Base-by-base conservation (phyloP, 2,113 vertebrate genomes). In the Oostethus manadensis region DNA sequence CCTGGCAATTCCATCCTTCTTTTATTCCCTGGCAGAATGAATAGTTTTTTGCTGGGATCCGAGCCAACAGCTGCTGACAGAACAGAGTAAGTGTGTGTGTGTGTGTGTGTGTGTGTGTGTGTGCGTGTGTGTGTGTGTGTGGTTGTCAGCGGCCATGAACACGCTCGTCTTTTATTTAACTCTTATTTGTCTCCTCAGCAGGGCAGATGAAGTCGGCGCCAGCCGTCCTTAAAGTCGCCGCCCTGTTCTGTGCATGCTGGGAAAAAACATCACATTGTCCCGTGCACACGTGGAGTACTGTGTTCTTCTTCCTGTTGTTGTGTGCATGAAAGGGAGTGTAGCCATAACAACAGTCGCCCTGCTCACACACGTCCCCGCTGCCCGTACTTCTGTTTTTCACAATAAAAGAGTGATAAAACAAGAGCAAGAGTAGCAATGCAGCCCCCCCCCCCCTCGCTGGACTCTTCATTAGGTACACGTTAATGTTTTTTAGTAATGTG, bases 31-130 rank as follows among this genome's bases (percentile, higher is more conserved):
- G 78, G 22, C 69, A 90, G 88, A 77, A 22, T 87, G 67, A 87
- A 79, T 68, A 88, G 79, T 67, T 90, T 90, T 68, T 80, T 90
- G 74, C 83, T 83, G 66, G 88, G 87, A 73, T 56, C 68, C 1
- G 86, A 89, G 60, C 77, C 80, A 66, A 44, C 79, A 35, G 65
- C 77, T 56, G 68, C 78, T 20, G 55, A 64, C 73, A 76, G 67
- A 64, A 60, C 77, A 49, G 74, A 71, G 87, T 90, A 72, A 86
- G 88, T 51, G 51, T 40, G 51, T 54, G 29, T 11, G 51, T 11
- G 26, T n/a, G 15, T 29, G 26, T 51, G 26, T 10, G 23, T 15
- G 15, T 8, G 29, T 17, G 29, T 13, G 23, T 5, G n/a, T 11
- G 51, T n/a, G n/a, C n/a, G n/a, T n/a, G n/a, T n/a, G n/a, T n/a